Evolutionary conservation across 1,140 invertebrate genomes (phyloP), one percentile per base, ranked within the genome.

Genomic region (Carposina sasakii): DNA sequence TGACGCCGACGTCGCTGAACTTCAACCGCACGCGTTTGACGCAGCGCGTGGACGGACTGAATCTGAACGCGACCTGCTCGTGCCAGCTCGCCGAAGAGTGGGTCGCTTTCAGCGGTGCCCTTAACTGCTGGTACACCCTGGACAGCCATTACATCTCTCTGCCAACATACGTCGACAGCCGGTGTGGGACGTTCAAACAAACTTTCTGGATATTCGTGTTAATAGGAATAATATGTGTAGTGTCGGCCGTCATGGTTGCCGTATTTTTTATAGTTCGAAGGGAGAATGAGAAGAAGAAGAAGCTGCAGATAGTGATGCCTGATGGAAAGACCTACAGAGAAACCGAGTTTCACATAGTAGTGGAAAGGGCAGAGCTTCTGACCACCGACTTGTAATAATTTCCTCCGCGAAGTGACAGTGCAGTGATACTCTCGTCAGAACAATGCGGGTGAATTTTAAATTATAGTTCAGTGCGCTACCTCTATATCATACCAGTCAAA

Each of bases 331-430:
- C 92, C 10, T 95, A 95, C 75, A 88, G 90, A 63, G 93, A 95
- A 77, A 94, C 93, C 2, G 93, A 95, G 76, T 89, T 95, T 62
- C 91, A 94, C 74, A 91, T 94, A 57, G 90, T 94, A 67, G 91
- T 94, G 40, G 93, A 95, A 85, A 90, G 90, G 66, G 91, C 92
- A 8, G 91, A 93, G 70, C 88, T 94, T 17, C 82, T 94, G 21
- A 93, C 92, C 17, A 93, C 92, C 39, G 90, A 93, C 74, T 88
- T 93, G 77, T 93, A 86, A 89, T 33, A n/a, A n/a, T n/a, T n/a
- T n/a, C n/a, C n/a, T n/a, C n/a, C n/a, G n/a, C n/a, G 20, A 15
- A 40, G 20, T 23, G n/a, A n/a, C n/a, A n/a, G n/a, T n/a, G n/a
- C n/a, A n/a, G n/a, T n/a, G n/a, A n/a, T n/a, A n/a, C n/a, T n/a